A percentile compares a stretch with the other conserved stretches of the same genome.
Conservation (phyloP, 2,797 vertebrate species). For the Acanthis flammea region DNA sequence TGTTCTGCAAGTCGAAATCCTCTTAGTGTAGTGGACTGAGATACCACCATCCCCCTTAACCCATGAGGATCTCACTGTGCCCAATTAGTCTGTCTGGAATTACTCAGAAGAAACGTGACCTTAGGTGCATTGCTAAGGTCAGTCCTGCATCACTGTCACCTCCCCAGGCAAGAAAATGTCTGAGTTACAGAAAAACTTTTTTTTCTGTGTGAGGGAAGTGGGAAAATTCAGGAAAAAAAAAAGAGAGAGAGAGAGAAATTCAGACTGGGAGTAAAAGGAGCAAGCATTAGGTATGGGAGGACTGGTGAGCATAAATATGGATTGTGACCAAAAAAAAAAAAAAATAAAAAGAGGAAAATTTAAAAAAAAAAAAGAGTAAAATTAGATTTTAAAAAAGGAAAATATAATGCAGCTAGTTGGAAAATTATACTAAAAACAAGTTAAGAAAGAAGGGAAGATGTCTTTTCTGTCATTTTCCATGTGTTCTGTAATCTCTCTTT, state of each 20-base stretch:
- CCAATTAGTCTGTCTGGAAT: not conserved
- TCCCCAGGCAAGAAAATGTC: not conserved
- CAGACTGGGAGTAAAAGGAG: not conserved
- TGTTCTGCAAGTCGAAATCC: constrained; percentile 25
- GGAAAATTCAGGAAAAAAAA: not conserved
- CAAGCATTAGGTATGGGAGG: not conserved
- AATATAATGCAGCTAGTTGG: not conserved
- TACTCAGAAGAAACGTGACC: not conserved
- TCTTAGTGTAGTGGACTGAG: not conserved
- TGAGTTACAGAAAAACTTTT: not conserved
- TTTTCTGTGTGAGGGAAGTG: not conserved
- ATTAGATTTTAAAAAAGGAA: not conserved
- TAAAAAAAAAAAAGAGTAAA: not conserved
- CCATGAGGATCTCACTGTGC: not conserved
- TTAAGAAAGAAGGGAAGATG: not conserved
- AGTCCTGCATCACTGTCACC: too few relatives aligned
- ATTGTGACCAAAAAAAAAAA: not conserved
- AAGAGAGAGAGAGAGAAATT: not conserved
- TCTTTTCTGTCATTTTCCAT: not conserved
- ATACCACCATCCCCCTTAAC: not conserved
- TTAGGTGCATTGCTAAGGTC: not conserved
- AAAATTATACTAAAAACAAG: not conserved
- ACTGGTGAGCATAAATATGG: not conserved
- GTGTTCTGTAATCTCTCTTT: not conserved
- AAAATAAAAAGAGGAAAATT: not conserved